phyloP scores from a whole-genome alignment of 2,113 vertebrate species.

The Plotosus lineatus region DNA sequence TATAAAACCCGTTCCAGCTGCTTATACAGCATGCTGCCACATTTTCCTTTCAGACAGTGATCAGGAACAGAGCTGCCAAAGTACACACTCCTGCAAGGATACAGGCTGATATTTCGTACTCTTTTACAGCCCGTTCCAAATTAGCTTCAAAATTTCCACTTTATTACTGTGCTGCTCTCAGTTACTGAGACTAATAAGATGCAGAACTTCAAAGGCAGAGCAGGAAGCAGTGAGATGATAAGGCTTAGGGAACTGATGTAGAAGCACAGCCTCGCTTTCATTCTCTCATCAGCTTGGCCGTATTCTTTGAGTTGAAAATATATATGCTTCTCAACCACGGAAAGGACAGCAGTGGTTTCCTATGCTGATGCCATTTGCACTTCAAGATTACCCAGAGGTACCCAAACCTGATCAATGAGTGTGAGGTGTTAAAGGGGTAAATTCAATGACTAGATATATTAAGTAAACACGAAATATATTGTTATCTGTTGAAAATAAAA shows the following conservation, averaged over 20 bases:
- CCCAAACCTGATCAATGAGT: conserved; percentile 39
- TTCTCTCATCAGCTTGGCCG: conserved; percentile 10
- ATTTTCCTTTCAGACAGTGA: conserved; percentile 37
- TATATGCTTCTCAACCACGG: conserved; percentile 29
- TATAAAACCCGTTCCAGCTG: conserved; percentile 18
- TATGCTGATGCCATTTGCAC: conserved; percentile 31
- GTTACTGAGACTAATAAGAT: conserved; percentile 20
- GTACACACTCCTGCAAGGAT: conserved; percentile 22
- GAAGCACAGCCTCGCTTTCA: conserved; percentile 22
- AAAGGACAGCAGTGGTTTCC: conserved; percentile 39
- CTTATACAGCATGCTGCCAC: conserved; percentile 17
- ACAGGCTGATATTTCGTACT: conserved; percentile 18
- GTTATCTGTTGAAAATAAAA: too few relatives aligned
- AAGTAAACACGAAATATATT: too few relatives aligned
- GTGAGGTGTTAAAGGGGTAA: too few relatives aligned
- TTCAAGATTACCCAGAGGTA: background rate
- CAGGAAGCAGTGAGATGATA: conserved; percentile 28
- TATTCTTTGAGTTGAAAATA: conserved; percentile 17
- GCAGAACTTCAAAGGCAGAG: conserved; percentile 51
- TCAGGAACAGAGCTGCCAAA: conserved; percentile 28
- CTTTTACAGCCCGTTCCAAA: conserved; percentile 31
- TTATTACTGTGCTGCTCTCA: conserved; percentile 25
- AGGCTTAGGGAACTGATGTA: conserved; percentile 16
- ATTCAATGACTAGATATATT: too few relatives aligned
- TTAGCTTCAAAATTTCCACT: conserved; percentile 11